Percentiles rank a stretch among this genome's conserved stretches.
phyloP scores from a whole-genome alignment of 1,140 invertebrate species.

The Drosophila lini region DNA sequence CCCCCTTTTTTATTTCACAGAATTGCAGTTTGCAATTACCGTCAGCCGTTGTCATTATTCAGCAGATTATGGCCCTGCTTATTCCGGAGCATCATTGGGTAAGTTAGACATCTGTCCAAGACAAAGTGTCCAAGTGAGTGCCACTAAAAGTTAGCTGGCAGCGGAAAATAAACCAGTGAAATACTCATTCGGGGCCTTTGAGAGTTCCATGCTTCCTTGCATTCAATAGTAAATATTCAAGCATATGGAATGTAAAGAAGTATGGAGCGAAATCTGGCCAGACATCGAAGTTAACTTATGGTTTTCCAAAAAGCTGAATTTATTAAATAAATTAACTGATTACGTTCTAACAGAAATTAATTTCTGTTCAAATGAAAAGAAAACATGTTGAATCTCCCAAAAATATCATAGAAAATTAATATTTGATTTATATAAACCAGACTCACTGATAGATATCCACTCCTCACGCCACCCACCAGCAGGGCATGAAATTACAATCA shows the following conservation, averaged over 20 bases:
- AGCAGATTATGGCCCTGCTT: conserved; percentile 43
- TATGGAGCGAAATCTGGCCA: conserved; percentile 83
- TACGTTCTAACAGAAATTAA: no score
- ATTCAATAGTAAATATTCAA: conserved; percentile 84
- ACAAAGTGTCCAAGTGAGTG: conserved; percentile 25
- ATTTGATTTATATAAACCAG: background rate
- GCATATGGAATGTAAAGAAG: conserved; percentile 85
- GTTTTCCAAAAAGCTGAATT: no score
- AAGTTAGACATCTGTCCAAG: conserved; percentile 23
- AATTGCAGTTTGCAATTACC: conserved; percentile 61
- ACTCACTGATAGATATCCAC: background rate
- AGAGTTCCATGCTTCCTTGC: conserved; percentile 85
- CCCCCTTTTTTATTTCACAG: background rate
- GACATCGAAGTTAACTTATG: conserved; percentile 36
- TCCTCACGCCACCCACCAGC: background rate
- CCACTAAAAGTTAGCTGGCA: conserved; percentile 31
- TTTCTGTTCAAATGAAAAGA: no score
- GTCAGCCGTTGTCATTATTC: conserved; percentile 62
- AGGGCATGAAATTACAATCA: conserved; percentile 11
- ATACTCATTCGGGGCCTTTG: conserved; percentile 60
- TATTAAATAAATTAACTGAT: no score
- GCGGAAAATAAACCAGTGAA: conserved; percentile 19
- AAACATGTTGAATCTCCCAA: background rate
- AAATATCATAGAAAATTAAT: background rate
- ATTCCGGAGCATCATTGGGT: conserved; percentile 34